A percentile compares a stretch with the other conserved stretches of the same genome.
These are phyloP conservation scores for Marmota flaviventris DNA, from an alignment of 2,113 vertebrate genomes.

Conservation along the genomic window DNA sequence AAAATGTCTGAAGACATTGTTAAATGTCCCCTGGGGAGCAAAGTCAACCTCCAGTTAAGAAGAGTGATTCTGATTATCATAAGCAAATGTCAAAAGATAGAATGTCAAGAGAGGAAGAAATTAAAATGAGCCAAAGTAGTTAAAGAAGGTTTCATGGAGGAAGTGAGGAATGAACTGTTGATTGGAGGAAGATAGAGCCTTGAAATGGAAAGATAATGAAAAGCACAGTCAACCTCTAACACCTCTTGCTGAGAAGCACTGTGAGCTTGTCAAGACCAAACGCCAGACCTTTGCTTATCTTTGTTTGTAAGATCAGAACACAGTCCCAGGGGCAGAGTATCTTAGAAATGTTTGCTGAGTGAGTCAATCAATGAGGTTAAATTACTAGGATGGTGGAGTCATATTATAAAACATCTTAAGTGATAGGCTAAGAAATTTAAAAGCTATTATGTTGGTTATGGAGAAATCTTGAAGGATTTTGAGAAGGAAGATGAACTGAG, in stretches of 20 bases:
- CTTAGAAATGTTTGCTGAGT: neutral
- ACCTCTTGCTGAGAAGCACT: neutral
- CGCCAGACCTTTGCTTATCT: neutral
- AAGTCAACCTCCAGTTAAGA: neutral
- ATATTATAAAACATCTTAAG: neutral
- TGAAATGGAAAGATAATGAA: neutral
- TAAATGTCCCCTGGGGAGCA: neutral
- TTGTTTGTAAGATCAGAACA: neutral
- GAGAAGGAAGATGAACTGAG: neutral
- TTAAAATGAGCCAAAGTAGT: neutral
- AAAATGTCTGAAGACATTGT: neutral
- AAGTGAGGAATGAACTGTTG: neutral
- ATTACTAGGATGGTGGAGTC: neutral
- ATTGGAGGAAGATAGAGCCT: neutral
- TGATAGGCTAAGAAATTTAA: neutral
- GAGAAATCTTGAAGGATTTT: neutral
- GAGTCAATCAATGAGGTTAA: neutral
- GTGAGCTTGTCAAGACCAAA: neutral
- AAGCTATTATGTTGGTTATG: neutral
- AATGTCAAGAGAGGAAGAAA: neutral
- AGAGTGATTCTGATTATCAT: neutral
- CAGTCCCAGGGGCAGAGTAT: neutral
- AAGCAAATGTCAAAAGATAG: neutral
- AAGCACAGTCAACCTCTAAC: neutral
- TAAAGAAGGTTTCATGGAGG: neutral